A percentile compares a stretch with the other conserved stretches of the same genome.
Conservation (phyloP, 2,797 vertebrate species). For the Myotis vivesi region DNA sequence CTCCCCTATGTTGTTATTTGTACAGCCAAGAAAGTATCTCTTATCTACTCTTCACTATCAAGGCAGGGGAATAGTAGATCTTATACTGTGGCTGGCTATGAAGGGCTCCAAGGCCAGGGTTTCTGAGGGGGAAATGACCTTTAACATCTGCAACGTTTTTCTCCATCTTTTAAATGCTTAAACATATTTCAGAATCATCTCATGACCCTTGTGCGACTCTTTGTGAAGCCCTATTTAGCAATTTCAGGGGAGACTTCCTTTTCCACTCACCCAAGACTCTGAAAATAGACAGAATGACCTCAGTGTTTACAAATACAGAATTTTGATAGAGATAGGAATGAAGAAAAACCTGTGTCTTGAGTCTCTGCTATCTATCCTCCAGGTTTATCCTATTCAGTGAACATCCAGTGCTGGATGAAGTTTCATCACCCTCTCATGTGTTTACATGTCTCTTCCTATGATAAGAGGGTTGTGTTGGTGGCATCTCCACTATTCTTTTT, state of each 20-base stretch:
- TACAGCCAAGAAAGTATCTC: conserved; percentile 26
- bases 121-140: not conserved
- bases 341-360: not conserved
- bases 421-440: conserved; percentile 35
- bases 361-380: not conserved
- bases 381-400: not conserved
- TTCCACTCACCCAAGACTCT: conserved; percentile 3
- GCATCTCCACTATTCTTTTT: not conserved
- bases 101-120: conserved; percentile 34
- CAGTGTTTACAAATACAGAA: conserved; percentile 47
- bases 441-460: conserved; percentile 57
- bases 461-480: conserved; percentile 43
- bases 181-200: conserved; percentile 52
- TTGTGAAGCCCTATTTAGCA: conserved; percentile 45
- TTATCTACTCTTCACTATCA: not conserved
- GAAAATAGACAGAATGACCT: conserved; percentile 26
- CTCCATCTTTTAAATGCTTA: conserved; percentile 36
- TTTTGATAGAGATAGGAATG: not conserved
- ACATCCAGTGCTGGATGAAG: not conserved
- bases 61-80: conserved; percentile 1
- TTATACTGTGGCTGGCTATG: conserved; percentile 8
- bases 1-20: not conserved
- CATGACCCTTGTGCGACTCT: conserved; percentile 40
- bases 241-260: conserved; percentile 59
- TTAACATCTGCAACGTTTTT: not conserved